Base-by-base conservation (phyloP, 2,113 vertebrate species). In the Globicephala melas region DNA sequence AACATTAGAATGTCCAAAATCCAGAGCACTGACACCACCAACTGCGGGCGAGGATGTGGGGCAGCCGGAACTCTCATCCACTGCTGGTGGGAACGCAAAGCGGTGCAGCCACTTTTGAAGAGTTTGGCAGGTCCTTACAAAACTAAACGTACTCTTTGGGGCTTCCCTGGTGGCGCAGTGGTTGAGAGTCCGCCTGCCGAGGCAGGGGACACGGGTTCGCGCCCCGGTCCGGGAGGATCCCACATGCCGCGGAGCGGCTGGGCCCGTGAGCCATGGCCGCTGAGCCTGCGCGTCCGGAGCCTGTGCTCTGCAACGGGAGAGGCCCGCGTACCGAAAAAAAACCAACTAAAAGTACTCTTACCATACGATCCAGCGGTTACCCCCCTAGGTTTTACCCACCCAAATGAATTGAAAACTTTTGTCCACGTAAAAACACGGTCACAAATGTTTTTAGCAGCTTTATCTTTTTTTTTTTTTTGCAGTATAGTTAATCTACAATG, bases 11-110 rank as follows among this genome's bases (percentile, higher is more conserved):
- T 8, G 63, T 67, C 65, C 83, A 36, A 36, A 18, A 53, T 18
- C 63, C 33, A 33, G 44, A 68, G 50, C 33, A 85, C 23, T 28
- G 65, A 20, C 21, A 47, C 2, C 47, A 7, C 33, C 6, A 26
- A 70, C 18, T 1, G 6, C 10, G 8, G 65, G 47, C 0, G 0
- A 53, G 83, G 31, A 10, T 6, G 0, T 14, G 41, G 23, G 36
- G 31, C 44, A n/a, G 31, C 33, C 4, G 47, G 25, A 55, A 36
- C 33, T 5, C 63, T 36, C 14, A 4, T 26, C 36, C 33, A 18
- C 0, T 18, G 44, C 44, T 53, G 20, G 5, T 33, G 47, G 47
- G 83, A 26, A 36, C 4, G 9, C 33, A 36, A 20, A 2, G 6
- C 3, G 44, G 65, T 20, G 23, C 14, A 8, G 65, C 23, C 83